These are phyloP conservation scores for Melinopterus prodromus DNA, from an alignment of 2,888 invertebrate genomes.

Conservation along the genomic window DNA sequence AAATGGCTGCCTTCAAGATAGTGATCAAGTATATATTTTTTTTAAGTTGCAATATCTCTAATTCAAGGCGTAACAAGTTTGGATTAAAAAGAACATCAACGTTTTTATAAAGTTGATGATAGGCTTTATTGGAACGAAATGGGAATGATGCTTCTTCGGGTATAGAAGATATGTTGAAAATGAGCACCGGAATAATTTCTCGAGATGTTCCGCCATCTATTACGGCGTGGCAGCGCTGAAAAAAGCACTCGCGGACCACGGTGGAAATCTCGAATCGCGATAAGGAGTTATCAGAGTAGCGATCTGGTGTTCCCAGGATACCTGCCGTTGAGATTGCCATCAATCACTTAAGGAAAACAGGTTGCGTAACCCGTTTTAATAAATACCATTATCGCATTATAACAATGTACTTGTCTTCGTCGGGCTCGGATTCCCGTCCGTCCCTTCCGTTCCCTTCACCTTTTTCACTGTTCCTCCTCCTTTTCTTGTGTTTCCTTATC, in stretches of 20 bases:
- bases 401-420: conserved; percentile 9
- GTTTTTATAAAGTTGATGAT: background rate
- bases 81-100: background rate
- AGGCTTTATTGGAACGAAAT: background rate
- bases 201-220: conserved; percentile 4
- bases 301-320: conserved; percentile 46
- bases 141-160: background rate
- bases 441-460: background rate
- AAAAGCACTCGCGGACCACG: background rate
- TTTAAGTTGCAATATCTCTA: background rate
- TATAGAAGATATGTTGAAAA: background rate
- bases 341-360: conserved; percentile 42
- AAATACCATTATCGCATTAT: conserved; percentile 34
- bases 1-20: background rate
- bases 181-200: background rate
- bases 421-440: too few species aligned
- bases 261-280: conserved; percentile 11
- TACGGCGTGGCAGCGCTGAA: background rate
- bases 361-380: conserved; percentile 36
- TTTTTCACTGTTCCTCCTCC: background rate
- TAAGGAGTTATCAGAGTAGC: conserved; percentile 28
- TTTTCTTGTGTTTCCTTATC: background rate
- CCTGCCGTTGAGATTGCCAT: conserved; percentile 34
- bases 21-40: background rate
- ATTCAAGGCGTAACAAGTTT: background rate